Percentiles rank a stretch among this genome's conserved stretches.
Evolutionary conservation across 2,888 invertebrate species (phyloP).

Genomic region (Cyclophora punctaria): DNA sequence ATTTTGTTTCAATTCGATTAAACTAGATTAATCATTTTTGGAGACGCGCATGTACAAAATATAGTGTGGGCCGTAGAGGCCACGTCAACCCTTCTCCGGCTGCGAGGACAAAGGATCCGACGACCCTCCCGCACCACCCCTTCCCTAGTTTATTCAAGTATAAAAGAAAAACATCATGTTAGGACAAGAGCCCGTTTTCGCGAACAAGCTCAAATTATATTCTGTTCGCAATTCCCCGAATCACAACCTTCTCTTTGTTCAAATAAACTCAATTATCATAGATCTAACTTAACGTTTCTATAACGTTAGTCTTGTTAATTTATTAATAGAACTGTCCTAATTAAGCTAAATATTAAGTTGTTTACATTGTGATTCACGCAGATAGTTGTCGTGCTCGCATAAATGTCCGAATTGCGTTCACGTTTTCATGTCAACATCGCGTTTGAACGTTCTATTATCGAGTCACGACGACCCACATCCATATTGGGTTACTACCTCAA

Average conservation of each 20-base stretch:
- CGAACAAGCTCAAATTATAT: slow-evolving; percentile 41
- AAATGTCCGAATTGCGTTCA: slow-evolving; percentile 35
- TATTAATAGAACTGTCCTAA: slow-evolving; percentile 2
- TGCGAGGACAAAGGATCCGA: slow-evolving; percentile 27
- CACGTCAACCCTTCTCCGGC: slow-evolving; percentile 51
- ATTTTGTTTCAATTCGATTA: slow-evolving; percentile 25
- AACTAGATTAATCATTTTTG: slow-evolving; percentile 24
- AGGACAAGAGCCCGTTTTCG: slow-evolving; percentile 42
- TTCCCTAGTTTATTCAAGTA: slow-evolving; percentile 37
- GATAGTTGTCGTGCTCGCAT: slow-evolving; percentile 20
- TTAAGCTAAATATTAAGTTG: slow-evolving; percentile 17
- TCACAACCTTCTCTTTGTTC: no score
- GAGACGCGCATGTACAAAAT: slow-evolving; percentile 5
- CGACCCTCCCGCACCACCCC: slow-evolving; percentile 32
- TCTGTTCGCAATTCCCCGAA: slow-evolving; percentile 5
- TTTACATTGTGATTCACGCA: slow-evolving; percentile 10
- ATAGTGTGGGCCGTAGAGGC: slow-evolving; percentile 14
- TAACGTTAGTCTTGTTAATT: no score
- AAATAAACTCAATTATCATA: no score
- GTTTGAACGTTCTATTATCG: slow-evolving; percentile 45
- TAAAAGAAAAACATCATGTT: slow-evolving; percentile 56
- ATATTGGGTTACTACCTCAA: slow-evolving; percentile 40
- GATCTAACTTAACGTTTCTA: no score
- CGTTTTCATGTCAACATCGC: slow-evolving; percentile 42
- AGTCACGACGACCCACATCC: slow-evolving; percentile 39